phyloP scores from a whole-genome alignment of 2,888 invertebrate species.

The Eristalinus aeneus region DNA sequence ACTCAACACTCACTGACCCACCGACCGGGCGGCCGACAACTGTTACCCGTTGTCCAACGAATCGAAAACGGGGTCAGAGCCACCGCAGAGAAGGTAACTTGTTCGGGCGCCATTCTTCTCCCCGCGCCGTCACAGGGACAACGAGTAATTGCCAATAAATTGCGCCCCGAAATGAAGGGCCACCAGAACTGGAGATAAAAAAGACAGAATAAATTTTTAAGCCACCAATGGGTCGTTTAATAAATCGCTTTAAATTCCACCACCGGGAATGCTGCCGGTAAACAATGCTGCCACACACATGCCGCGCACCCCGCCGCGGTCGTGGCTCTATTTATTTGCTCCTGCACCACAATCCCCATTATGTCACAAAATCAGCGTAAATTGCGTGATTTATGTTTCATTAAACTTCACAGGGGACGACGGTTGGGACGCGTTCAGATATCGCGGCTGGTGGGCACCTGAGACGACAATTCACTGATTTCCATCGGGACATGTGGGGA shows the following conservation, averaged over 20 bases:
- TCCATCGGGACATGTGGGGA: constrained; percentile 38
- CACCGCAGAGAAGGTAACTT: neutral
- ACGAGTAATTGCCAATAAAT: constrained; percentile 65
- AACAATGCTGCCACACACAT: neutral
- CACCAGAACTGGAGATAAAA: neutral
- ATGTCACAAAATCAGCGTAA: constrained; percentile 69
- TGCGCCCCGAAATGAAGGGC: constrained; percentile 15
- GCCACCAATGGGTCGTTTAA: constrained; percentile 57
- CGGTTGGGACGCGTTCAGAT: neutral
- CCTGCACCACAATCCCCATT: constrained; percentile 60
- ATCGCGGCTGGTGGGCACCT: neutral
- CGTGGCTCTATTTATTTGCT: constrained; percentile 33
- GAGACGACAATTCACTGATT: constrained; percentile 20
- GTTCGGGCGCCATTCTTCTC: constrained; percentile 12
- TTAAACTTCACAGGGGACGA: constrained; percentile 48
- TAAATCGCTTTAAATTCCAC: constrained; percentile 64
- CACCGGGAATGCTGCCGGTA: constrained; percentile 12
- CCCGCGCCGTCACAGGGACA: neutral
- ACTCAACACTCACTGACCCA: constrained; percentile 9
- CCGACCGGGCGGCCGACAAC: neutral
- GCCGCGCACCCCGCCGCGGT: neutral
- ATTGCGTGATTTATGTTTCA: constrained; percentile 70
- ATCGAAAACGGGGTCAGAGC: constrained; percentile 46
- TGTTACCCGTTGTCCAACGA: constrained; percentile 34
- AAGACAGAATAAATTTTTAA: neutral